These are phyloP conservation scores for Cladopsammia gracilis DNA, from an alignment of 64 coral and sea anemone species.

Conservation along the genomic window DNA sequence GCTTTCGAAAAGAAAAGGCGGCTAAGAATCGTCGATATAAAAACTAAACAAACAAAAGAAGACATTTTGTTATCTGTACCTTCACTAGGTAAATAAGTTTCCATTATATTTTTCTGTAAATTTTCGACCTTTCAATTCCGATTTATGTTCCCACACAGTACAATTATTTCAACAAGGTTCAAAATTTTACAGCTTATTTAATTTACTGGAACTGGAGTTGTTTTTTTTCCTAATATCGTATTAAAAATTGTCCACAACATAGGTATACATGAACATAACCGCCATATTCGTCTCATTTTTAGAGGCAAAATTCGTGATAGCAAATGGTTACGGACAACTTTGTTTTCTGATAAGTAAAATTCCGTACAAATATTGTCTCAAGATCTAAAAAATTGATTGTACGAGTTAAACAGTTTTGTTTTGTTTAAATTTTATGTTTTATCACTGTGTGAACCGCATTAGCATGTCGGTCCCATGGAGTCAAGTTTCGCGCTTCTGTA, in stretches of 20 bases:
- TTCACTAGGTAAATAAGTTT: neutral
- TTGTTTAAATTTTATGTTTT: neutral
- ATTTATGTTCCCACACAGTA: neutral
- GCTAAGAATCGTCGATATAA: neutral
- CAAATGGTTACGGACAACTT: neutral
- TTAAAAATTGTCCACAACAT: no score
- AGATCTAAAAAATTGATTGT: neutral
- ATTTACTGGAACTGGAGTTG: neutral
- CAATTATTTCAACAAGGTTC: neutral
- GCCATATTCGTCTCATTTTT: neutral
- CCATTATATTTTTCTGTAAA: neutral
- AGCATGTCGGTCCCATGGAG: neutral
- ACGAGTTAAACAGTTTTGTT: slow-evolving; percentile 15
- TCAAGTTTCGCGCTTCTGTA: neutral
- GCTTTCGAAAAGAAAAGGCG: neutral
- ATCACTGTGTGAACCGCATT: slow-evolving; percentile 19
- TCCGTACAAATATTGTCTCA: neutral
- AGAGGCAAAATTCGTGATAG: neutral
- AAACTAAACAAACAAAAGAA: slow-evolving; percentile 38
- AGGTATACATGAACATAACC: neutral
- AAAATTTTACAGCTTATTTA: neutral
- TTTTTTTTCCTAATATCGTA: neutral
- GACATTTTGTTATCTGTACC: slow-evolving; percentile 38
- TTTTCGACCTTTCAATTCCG: neutral
- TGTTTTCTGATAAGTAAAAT: neutral